Evolutionary conservation across 2,888 invertebrate species (phyloP).

Genomic region (Netelia melanura): DNA sequence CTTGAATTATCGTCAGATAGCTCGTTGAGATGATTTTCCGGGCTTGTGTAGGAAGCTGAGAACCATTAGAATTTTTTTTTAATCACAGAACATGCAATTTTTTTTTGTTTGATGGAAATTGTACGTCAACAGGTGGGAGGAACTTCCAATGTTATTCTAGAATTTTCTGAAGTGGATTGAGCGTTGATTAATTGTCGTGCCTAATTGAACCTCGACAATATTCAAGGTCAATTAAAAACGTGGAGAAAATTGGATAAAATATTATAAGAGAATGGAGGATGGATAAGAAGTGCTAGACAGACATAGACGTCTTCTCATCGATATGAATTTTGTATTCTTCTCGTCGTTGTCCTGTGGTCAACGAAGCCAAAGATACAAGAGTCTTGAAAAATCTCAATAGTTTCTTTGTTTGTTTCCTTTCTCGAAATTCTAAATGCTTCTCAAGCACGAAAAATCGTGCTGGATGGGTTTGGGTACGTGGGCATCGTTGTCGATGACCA

Average conservation of each 20-base stretch:
- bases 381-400: slow-evolving; percentile 4
- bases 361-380: slow-evolving; percentile 13
- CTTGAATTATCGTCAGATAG: slow-evolving; percentile 49
- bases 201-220: not conserved
- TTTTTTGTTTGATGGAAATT: slow-evolving; percentile 13
- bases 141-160: slow-evolving; percentile 21
- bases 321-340: slow-evolving; percentile 6
- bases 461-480: slow-evolving; percentile 32
- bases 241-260: not conserved
- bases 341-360: not conserved
- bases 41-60: slow-evolving; percentile 17
- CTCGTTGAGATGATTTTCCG: slow-evolving; percentile 12
- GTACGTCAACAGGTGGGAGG: slow-evolving; percentile 14
- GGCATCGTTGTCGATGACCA: slow-evolving; percentile 57
- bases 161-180: slow-evolving; percentile 47
- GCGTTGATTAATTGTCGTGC: not conserved
- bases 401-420: not conserved
- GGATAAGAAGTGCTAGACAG: not conserved
- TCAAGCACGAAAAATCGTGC: slow-evolving; percentile 47
- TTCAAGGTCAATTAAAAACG: not conserved
- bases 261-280: not conserved
- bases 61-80: not conserved
- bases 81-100: not conserved
- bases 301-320: not conserved
- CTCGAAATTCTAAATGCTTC: slow-evolving; percentile 43